Percentiles rank a stretch among this genome's conserved stretches.
Evolutionary conservation across 2,113 vertebrate genomes (phyloP).

Genomic region (Atherinomorus stipes): DNA sequence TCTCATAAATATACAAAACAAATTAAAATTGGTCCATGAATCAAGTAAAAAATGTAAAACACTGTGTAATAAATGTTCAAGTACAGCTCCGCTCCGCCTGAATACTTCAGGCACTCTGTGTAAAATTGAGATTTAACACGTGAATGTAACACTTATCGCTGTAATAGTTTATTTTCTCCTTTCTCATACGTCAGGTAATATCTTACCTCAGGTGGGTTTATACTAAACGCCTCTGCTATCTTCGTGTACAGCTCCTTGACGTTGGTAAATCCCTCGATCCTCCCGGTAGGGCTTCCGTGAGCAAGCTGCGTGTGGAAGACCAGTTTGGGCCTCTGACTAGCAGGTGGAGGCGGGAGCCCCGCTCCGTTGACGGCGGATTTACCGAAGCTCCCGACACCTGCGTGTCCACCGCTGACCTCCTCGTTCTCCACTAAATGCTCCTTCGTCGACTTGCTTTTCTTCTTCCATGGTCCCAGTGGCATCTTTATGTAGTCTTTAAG

Average conservation of each 20-base stretch:
- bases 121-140: neutral
- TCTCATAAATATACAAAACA: too few relatives aligned
- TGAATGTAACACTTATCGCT: constrained; percentile 25
- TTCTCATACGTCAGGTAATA: constrained; percentile 16
- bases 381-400: constrained; percentile 50
- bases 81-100: neutral
- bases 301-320: constrained; percentile 94
- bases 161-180: neutral
- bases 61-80: neutral
- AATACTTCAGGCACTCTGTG: constrained; percentile 14
- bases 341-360: constrained; percentile 75
- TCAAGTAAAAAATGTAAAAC: too few relatives aligned
- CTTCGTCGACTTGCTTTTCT: constrained; percentile 84
- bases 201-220: constrained; percentile 87
- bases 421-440: constrained; percentile 88
- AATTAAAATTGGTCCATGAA: too few relatives aligned
- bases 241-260: constrained; percentile 89
- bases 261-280: constrained; percentile 90
- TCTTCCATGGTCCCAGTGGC: constrained; percentile 89
- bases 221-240: constrained; percentile 87
- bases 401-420: constrained; percentile 80
- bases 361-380: constrained; percentile 66
- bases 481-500: constrained; percentile 78
- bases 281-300: constrained; percentile 91
- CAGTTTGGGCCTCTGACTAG: constrained; percentile 80